A percentile compares a stretch with the other conserved stretches of the same genome.
These are phyloP conservation scores for Tetraodon nigroviridis DNA, from an alignment of 2,113 vertebrate species.

Conservation along the genomic window DNA sequence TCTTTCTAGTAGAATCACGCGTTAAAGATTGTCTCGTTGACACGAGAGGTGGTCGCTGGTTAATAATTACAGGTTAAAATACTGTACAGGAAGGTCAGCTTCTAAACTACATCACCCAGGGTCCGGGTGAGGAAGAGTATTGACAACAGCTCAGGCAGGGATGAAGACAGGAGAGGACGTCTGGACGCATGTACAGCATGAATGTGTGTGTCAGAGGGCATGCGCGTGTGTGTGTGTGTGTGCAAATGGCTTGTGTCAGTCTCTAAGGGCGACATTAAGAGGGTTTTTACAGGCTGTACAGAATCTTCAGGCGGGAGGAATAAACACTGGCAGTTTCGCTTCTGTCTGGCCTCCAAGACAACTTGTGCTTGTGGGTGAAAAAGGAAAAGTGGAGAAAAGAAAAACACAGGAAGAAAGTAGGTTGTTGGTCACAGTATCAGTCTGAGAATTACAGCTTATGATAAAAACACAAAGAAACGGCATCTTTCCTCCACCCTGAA, in stretches of 20 bases:
- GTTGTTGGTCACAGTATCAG: slow-evolving; percentile 63
- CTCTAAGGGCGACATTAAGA: neutral
- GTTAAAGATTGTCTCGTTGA: slow-evolving; percentile 68
- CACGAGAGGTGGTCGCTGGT: slow-evolving; percentile 66
- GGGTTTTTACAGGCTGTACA: slow-evolving; percentile 59
- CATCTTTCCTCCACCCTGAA: slow-evolving; percentile 15
- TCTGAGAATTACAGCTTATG: slow-evolving; percentile 38
- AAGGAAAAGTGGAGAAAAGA: slow-evolving; percentile 22
- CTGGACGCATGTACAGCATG: neutral
- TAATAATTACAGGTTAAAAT: slow-evolving; percentile 49
- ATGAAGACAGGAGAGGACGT: slow-evolving; percentile 31
- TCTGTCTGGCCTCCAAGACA: slow-evolving; percentile 38
- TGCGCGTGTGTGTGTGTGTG: neutral
- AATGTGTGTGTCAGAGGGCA: neutral
- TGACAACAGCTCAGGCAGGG: slow-evolving; percentile 16
- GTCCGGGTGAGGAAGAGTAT: slow-evolving; percentile 20
- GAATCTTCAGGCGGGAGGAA: slow-evolving; percentile 20
- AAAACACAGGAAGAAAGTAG: slow-evolving; percentile 17
- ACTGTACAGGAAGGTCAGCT: slow-evolving; percentile 45
- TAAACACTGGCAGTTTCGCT: slow-evolving; percentile 46
- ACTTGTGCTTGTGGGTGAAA: slow-evolving; percentile 62
- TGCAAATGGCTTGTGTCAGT: neutral
- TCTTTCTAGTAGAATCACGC: slow-evolving; percentile 52
- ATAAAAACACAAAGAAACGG: slow-evolving; percentile 31
- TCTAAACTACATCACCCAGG: slow-evolving; percentile 44